Conservation (phyloP, 1,140 invertebrate genomes). For the Apocrypta bakeri region DNA sequence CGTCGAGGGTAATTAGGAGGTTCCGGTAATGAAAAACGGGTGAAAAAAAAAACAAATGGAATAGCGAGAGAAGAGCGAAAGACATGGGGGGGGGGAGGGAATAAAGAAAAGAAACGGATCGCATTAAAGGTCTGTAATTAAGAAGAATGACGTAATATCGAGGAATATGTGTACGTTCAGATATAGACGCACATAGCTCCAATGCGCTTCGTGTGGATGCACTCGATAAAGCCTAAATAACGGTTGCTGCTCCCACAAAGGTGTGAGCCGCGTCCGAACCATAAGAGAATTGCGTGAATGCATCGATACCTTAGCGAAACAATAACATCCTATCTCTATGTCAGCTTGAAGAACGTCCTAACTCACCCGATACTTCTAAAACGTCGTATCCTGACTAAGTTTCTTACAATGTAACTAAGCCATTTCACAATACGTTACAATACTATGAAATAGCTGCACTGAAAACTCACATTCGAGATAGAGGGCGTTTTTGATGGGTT, state of each 20-base stretch:
- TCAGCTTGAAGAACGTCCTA: too few species aligned
- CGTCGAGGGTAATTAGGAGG: constrained; percentile 47
- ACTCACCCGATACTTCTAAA: too few species aligned
- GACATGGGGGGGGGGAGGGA: not conserved
- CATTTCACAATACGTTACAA: too few species aligned
- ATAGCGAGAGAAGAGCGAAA: too few species aligned
- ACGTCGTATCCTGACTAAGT: too few species aligned
- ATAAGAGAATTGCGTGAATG: constrained; percentile 5
- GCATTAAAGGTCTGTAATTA: constrained; percentile 51
- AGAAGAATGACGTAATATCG: constrained; percentile 51
- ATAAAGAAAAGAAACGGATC: constrained; percentile 33
- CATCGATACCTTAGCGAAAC: not conserved
- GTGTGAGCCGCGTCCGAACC: not conserved
- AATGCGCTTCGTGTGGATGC: constrained; percentile 40
- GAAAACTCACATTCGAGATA: too few species aligned
- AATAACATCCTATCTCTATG: too few species aligned
- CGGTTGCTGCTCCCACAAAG: constrained; percentile 27
- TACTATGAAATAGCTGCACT: too few species aligned
- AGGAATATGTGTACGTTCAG: not conserved
- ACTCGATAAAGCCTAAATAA: constrained; percentile 48
- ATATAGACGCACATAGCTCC: not conserved
- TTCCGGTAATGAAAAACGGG: constrained; percentile 43
- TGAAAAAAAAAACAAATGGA: not conserved
- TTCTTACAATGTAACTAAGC: too few species aligned
- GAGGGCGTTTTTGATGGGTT: too few species aligned